phyloP scores from a whole-genome alignment of 2,113 vertebrate species.

The Ameiurus melas region DNA sequence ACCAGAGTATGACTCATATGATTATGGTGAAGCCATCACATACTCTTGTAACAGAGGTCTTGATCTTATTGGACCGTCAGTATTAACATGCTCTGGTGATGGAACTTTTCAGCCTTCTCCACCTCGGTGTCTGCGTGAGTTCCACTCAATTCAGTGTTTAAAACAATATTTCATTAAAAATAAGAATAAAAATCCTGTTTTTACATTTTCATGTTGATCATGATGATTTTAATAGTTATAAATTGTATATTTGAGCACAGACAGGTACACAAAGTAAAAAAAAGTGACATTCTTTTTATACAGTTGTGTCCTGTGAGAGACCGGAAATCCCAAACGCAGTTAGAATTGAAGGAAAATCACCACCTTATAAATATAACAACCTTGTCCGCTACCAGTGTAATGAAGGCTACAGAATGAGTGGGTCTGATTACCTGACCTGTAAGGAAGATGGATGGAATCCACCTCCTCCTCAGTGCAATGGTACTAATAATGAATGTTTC shows the following conservation, averaged over 20 bases:
- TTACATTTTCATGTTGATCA: too few species aligned
- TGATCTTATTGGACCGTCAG: not conserved
- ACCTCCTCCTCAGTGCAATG: too few species aligned
- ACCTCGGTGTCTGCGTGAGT: conserved; percentile 64
- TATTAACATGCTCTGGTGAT: conserved; percentile 14
- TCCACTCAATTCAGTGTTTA: not conserved
- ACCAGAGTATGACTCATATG: rapidly evolving
- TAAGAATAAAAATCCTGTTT: not conserved
- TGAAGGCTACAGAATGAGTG: not conserved
- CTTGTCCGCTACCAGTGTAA: conserved; percentile 39
- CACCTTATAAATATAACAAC: not conserved
- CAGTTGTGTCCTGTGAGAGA: conserved; percentile 27
- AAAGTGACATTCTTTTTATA: not conserved
- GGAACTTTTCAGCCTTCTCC: conserved; percentile 42
- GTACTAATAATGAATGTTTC: too few species aligned
- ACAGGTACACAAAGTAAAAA: not conserved
- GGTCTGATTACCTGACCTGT: too few species aligned
- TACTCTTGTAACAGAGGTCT: conserved; percentile 40
- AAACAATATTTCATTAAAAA: not conserved
- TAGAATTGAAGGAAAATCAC: rapidly evolving
- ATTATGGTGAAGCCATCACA: rapidly evolving
- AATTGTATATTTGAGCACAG: not conserved
- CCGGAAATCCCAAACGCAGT: rapidly evolving
- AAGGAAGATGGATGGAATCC: too few species aligned
- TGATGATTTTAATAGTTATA: not conserved